Conservation (phyloP, 1,140 invertebrate species). For the Nylanderia fulva region DNA sequence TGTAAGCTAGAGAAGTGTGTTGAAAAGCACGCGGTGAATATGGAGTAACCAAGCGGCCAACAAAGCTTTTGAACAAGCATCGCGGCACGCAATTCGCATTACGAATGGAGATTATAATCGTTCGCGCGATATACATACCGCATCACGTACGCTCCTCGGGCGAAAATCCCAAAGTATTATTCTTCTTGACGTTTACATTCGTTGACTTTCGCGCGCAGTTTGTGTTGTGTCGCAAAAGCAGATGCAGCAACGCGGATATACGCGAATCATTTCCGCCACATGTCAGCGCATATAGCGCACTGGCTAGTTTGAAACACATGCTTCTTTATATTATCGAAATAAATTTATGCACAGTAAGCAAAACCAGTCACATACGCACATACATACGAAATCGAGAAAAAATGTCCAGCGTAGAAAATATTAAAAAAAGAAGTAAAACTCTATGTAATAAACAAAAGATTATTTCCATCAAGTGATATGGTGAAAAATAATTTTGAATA, state of each 20-base stretch:
- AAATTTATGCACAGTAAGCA: not conserved
- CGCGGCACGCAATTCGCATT: constrained; percentile 50
- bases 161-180: constrained; percentile 57
- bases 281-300: constrained; percentile 12
- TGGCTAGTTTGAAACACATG: not conserved
- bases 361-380: not conserved
- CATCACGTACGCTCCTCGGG: constrained; percentile 58
- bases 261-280: constrained; percentile 34
- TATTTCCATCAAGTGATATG: not conserved
- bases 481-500: not conserved
- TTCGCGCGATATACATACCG: constrained; percentile 55
- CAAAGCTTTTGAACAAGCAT: constrained; percentile 26
- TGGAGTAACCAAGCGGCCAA: not conserved
- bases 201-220: constrained; percentile 13
- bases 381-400: not conserved
- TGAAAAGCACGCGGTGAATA: not conserved
- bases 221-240: constrained; percentile 24
- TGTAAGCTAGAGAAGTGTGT: not conserved
- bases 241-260: constrained; percentile 39
- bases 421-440: not conserved
- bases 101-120: constrained; percentile 66
- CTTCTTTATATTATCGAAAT: constrained; percentile 22
- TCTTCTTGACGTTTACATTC: constrained; percentile 62
- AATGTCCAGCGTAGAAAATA: not conserved
- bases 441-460: not conserved